phyloP scores from a whole-genome alignment of 2,888 invertebrate genomes.

The Brachypalpus laphriformis region DNA sequence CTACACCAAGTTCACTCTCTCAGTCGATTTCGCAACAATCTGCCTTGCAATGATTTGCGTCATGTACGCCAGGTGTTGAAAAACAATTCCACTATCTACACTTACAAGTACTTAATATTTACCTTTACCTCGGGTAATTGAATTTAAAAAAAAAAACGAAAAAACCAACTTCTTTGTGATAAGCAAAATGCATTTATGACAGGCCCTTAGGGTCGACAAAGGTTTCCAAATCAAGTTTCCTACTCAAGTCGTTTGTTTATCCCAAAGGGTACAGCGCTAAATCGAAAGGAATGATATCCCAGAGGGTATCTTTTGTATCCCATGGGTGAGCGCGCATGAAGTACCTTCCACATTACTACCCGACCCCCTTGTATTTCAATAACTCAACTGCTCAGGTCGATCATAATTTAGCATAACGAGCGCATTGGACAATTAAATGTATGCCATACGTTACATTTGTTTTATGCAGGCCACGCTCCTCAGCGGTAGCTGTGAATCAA shows the following conservation, averaged over 20 bases:
- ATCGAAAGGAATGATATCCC: slow-evolving; percentile 10
- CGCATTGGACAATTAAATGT: slow-evolving; percentile 56
- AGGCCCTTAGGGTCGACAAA: not conserved
- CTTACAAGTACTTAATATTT: not conserved
- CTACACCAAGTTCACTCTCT: slow-evolving; percentile 15
- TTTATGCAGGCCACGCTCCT: slow-evolving; percentile 39
- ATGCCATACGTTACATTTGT: slow-evolving; percentile 37
- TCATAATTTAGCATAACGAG: slow-evolving; percentile 65
- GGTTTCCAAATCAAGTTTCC: not conserved
- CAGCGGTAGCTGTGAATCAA: slow-evolving; percentile 60
- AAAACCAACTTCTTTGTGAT: not conserved
- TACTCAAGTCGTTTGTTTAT: slow-evolving; percentile 20
- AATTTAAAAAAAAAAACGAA: not conserved
- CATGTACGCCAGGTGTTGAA: slow-evolving; percentile 2
- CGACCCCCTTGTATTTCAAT: slow-evolving; percentile 10
- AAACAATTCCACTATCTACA: not conserved
- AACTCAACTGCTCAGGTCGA: slow-evolving; percentile 53
- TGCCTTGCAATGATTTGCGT: not conserved
- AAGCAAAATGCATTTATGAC: not conserved
- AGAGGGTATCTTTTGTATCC: slow-evolving; percentile 13
- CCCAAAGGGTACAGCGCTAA: not conserved
- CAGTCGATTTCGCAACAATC: slow-evolving; percentile 10
- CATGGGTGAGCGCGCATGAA: not conserved
- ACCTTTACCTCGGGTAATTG: not conserved
- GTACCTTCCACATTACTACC: slow-evolving; percentile 19